Evolutionary conservation across 2,888 invertebrate genomes (phyloP), one percentile per base, ranked within the genome.

Genomic region (Metellina segmentata): DNA sequence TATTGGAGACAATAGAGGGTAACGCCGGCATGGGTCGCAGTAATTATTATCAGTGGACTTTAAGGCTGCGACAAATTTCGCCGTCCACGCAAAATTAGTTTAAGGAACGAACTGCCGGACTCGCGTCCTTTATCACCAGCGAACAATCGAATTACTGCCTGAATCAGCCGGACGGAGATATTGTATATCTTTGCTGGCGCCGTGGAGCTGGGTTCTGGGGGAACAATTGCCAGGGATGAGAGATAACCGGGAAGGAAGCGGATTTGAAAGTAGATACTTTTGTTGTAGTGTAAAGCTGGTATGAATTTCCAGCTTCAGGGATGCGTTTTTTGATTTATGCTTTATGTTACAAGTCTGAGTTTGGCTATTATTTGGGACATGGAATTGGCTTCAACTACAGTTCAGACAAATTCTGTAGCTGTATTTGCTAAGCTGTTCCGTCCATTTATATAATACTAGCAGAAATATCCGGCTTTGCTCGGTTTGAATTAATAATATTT

Each of bases 71-170:
- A 75, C 81, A 69, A 74, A 81, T 81, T 88, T 69, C 71, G 79
- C 81, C 51, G 81, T 81, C 74, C 61, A 8, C 48, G 75, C 88
- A 49, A 88, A 88, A 88, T 88, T 88, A 88, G 88, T 88, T 88
- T 88, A 88, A 81, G 81, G 81, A 61, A 88, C 81, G 88, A 61
- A 72, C 79, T 20, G 71, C 51, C 48, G 52, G 79, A 61, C 87
- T 74, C 74, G 72, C 88, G 61, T 88, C 88, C 81, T 88, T 88
- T 88, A 81, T 88, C 88, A 88, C 88, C 19, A 34, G 74, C 19
- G 69, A 81, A 81, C 81, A 88, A 81, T 88, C 72, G 81, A 88
- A 81, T 88, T 81, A 81, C 75, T 5, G 48, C 49, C 69, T 74
- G 77, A 75, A 53, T 48, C 53, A 49, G 85, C 83, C 83, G 83